These are phyloP conservation scores for Dasyurus viverrinus DNA, from an alignment of 2,113 vertebrate species.

Conservation along the genomic window DNA sequence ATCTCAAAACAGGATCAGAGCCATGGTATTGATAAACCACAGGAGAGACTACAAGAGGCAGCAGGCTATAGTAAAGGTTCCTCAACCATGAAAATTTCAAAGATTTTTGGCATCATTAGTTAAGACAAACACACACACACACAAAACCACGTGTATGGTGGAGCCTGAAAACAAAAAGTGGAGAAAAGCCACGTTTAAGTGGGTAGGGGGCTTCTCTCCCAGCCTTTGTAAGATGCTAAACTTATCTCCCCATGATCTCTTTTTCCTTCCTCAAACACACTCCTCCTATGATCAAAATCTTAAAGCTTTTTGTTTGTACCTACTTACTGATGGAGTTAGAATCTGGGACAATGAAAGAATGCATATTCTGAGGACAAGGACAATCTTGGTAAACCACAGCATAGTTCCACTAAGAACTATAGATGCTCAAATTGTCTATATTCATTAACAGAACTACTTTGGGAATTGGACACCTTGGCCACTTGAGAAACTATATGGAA, in stretches of 20 bases:
- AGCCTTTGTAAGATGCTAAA: not conserved
- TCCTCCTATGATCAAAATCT: not conserved
- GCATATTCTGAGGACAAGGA: not conserved
- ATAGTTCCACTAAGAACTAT: not conserved
- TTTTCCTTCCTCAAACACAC: not conserved
- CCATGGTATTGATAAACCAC: not conserved
- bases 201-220: not conserved
- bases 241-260: not conserved
- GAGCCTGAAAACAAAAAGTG: not conserved
- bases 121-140: too few species aligned
- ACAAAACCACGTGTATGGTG: accelerated
- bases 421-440: not conserved
- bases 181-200: not conserved
- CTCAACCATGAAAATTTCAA: not conserved
- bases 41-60: not conserved
- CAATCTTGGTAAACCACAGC: not conserved
- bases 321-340: not conserved
- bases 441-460: not conserved
- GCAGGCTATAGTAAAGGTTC: not conserved
- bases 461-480: not conserved
- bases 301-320: not conserved
- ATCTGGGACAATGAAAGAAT: not conserved
- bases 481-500: not conserved
- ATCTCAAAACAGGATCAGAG: not conserved
- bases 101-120: not conserved